These are phyloP conservation scores for Erebia ligea DNA, from an alignment of 2,888 invertebrate genomes.

Conservation along the genomic window DNA sequence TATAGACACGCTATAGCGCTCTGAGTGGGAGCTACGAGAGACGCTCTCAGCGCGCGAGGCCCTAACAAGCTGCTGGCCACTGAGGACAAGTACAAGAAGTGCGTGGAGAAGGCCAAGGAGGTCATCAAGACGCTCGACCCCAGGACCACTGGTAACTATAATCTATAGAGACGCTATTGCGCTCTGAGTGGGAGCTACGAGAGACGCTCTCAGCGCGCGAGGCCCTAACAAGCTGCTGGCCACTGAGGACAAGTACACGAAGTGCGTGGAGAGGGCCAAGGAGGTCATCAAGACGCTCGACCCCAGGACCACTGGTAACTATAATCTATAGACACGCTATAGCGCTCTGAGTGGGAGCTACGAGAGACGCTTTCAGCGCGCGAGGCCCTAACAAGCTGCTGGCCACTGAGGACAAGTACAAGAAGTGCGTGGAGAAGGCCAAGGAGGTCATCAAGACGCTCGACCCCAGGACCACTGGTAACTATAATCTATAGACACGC, in stretches of 20 bases:
- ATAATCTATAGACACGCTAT: background rate
- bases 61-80: slow-evolving; percentile 86
- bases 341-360: no score
- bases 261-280: slow-evolving; percentile 96
- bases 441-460: slow-evolving; percentile 94
- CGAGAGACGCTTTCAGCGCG: slow-evolving; percentile 51
- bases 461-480: slow-evolving; percentile 87
- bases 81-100: slow-evolving; percentile 93
- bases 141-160: slow-evolving; percentile 78
- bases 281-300: slow-evolving; percentile 94
- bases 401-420: slow-evolving; percentile 91
- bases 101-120: slow-evolving; percentile 95
- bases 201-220: slow-evolving; percentile 51
- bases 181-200: no score
- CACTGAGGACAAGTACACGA: slow-evolving; percentile 92
- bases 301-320: slow-evolving; percentile 84
- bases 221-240: slow-evolving; percentile 84
- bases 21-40: no score
- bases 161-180: background rate
- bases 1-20: background rate
- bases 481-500: slow-evolving; percentile 26
- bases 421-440: slow-evolving; percentile 95
- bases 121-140: slow-evolving; percentile 94
- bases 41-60: slow-evolving; percentile 51
- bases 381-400: slow-evolving; percentile 81